Evolutionary conservation across 2,888 invertebrate genomes (phyloP).

Genomic region (Ormyrus thymus): DNA sequence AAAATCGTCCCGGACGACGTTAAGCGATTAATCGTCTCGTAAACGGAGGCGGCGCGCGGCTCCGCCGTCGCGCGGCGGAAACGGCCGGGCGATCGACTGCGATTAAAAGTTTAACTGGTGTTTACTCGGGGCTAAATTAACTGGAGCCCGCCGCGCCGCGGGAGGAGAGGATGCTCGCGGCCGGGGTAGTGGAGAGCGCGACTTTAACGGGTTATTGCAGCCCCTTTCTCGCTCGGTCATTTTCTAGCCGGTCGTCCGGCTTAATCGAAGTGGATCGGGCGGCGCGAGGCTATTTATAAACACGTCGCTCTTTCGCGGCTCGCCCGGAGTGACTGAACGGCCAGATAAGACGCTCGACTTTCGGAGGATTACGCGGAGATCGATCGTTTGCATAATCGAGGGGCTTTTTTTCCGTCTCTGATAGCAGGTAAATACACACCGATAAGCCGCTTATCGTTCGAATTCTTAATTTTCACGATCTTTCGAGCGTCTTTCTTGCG

Average conservation of each 20-base stretch:
- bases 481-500: too few species aligned
- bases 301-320: background rate
- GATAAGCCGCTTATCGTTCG: too few species aligned
- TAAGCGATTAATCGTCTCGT: constrained; percentile 49
- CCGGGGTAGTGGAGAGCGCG: constrained; percentile 33
- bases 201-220: constrained; percentile 52
- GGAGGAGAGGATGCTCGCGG: constrained; percentile 50
- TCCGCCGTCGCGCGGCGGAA: constrained; percentile 44
- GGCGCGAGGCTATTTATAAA: background rate
- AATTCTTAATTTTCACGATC: too few species aligned
- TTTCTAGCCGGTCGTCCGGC: background rate
- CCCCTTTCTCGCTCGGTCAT: constrained; percentile 7
- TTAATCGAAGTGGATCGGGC: constrained; percentile 21
- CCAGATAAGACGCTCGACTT: background rate
- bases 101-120: constrained; percentile 58
- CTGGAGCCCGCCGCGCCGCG: constrained; percentile 36
- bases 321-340: background rate
- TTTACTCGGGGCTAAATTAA: constrained; percentile 57
- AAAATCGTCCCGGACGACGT: constrained; percentile 37
- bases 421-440: background rate
- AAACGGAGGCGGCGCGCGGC: constrained; percentile 20
- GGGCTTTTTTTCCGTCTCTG: background rate
- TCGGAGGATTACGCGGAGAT: background rate
- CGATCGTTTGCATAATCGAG: constrained; percentile 6
- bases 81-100: constrained; percentile 49